Evolutionary conservation across 2,797 vertebrate genomes (phyloP).

Genomic region (Takifugu ocellatus): DNA sequence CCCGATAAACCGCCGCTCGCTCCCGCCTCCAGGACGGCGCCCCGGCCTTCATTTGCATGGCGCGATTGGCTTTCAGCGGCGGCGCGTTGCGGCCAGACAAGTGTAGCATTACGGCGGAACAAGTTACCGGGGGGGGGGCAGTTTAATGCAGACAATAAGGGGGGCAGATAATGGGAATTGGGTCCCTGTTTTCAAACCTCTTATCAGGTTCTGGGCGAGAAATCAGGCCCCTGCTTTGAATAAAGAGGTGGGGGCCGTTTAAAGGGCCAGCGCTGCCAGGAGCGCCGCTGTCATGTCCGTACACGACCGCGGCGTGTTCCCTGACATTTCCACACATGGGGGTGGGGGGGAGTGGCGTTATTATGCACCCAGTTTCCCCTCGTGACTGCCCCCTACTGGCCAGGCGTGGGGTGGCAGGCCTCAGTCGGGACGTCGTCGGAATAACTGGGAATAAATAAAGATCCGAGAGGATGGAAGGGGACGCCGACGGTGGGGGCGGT

Average conservation of each 20-base stretch:
- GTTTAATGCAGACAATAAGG: conserved; percentile 87
- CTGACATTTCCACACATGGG: conserved; percentile 43
- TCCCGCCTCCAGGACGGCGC: conserved; percentile 79
- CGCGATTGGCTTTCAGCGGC: conserved; percentile 88
- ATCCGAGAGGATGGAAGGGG: too few species aligned
- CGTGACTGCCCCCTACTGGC: too few species aligned
- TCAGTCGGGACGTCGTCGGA: too few species aligned
- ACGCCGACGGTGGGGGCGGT: too few species aligned
- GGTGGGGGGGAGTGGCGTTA: neutral
- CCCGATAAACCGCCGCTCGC: conserved; percentile 35
- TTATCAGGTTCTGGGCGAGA: conserved; percentile 75
- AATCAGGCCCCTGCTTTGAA: conserved; percentile 76
- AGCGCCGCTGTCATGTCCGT: conserved; percentile 48
- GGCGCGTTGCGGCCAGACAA: conserved; percentile 91
- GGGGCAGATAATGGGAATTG: conserved; percentile 85
- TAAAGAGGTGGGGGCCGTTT: conserved; percentile 68
- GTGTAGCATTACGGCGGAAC: conserved; percentile 92
- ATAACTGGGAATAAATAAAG: too few species aligned
- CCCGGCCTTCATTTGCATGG: conserved; percentile 91
- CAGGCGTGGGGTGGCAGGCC: too few species aligned
- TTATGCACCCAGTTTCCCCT: neutral
- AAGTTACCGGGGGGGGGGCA: conserved; percentile 82
- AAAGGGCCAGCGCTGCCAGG: conserved; percentile 65
- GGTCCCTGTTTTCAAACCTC: conserved; percentile 86
- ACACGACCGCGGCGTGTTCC: conserved; percentile 40